Percentiles rank a stretch among this genome's conserved stretches.
Conservation (phyloP, 1,140 invertebrate genomes). For the Mamestra configurata region DNA sequence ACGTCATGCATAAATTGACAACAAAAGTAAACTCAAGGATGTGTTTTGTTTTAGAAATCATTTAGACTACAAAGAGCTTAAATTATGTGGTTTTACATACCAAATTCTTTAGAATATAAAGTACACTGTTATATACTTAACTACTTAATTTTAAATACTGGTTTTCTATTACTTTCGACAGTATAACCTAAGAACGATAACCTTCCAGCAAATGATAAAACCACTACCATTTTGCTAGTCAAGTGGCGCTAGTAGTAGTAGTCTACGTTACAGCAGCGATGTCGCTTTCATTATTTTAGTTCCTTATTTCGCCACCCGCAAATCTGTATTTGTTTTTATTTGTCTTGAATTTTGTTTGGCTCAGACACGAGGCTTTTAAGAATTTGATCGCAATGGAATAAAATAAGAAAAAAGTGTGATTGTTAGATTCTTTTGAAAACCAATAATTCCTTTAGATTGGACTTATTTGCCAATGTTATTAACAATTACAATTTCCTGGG, state of each 20-base stretch:
- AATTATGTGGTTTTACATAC: not conserved
- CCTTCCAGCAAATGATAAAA: not conserved
- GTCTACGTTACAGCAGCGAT: not conserved
- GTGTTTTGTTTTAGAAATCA: not conserved
- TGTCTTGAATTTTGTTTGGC: not conserved
- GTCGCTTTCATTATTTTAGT: not conserved
- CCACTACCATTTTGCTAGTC: too few species aligned
- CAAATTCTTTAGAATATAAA: too few species aligned
- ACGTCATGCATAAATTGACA: constrained; percentile 18
- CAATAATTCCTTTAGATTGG: too few species aligned
- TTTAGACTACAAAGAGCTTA: not conserved
- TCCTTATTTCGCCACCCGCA: constrained; percentile 18
- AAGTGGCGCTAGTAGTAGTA: constrained; percentile 29
- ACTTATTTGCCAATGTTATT: too few species aligned
- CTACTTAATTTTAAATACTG: not conserved
- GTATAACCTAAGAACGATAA: not conserved
- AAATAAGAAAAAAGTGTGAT: too few species aligned
- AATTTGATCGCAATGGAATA: too few species aligned
- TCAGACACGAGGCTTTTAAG: not conserved
- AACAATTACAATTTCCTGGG: too few species aligned
- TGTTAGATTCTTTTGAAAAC: too few species aligned
- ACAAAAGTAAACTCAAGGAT: not conserved
- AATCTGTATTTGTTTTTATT: not conserved
- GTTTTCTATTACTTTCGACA: not conserved
- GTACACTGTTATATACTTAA: not conserved